These are phyloP conservation scores for Pygathrix nemaeus DNA, from an alignment of 2,113 vertebrate genomes.

Conservation along the genomic window DNA sequence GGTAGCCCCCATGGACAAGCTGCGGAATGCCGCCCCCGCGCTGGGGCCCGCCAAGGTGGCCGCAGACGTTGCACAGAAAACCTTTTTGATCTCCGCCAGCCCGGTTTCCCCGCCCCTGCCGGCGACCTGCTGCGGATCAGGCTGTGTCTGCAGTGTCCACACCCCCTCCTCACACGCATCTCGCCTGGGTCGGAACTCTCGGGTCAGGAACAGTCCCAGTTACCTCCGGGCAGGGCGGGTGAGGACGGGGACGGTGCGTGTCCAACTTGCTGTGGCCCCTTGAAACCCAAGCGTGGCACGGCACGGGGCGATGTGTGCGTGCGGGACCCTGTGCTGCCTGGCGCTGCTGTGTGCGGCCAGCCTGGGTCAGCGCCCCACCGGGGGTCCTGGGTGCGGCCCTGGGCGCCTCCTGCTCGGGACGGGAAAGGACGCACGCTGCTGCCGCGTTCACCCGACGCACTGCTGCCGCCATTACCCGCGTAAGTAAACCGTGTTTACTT, in stretches of 20 bases:
- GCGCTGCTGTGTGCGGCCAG: constrained; percentile 11
- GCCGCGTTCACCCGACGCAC: not conserved
- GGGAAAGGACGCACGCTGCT: constrained; percentile 44
- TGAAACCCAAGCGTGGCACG: not conserved
- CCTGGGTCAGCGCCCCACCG: not conserved
- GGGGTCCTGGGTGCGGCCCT: not conserved
- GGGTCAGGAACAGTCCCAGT: not conserved
- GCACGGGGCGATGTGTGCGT: not conserved
- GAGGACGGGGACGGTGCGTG: not conserved
- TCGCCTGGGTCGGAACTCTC: not conserved
- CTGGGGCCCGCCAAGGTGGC: not conserved
- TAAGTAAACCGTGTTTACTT: too few relatives aligned
- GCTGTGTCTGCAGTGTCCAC: not conserved
- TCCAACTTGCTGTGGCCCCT: not conserved
- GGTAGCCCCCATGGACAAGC: not conserved
- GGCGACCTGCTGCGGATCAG: not conserved
- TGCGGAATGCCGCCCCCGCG: too few relatives aligned
- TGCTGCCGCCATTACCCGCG: too few relatives aligned
- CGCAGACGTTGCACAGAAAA: not conserved
- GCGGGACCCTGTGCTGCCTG: not conserved
- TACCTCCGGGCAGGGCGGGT: not conserved
- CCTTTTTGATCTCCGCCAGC: not conserved
- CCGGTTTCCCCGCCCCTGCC: not conserved
- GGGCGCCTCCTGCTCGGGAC: not conserved
- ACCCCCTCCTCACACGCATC: not conserved